These are phyloP conservation scores for Stictonetta naevosa DNA, from an alignment of 2,113 vertebrate genomes.

Conservation along the genomic window DNA sequence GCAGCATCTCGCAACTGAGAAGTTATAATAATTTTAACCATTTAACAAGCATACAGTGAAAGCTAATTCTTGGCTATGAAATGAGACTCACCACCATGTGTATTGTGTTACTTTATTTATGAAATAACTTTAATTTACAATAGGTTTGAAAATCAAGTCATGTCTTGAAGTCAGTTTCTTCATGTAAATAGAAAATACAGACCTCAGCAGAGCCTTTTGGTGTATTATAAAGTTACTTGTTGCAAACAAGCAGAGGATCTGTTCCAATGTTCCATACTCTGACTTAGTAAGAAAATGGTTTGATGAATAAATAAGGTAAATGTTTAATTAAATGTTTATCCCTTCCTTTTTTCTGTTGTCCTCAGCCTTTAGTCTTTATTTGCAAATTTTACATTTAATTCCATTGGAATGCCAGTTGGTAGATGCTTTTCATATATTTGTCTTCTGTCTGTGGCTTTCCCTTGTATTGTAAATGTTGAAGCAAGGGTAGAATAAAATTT, in stretches of 20 bases:
- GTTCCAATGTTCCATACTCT: background rate
- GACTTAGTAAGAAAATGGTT: background rate
- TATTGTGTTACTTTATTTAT: background rate
- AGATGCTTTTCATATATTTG: background rate
- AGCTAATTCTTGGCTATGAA: background rate
- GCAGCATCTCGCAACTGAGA: background rate
- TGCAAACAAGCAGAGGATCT: background rate
- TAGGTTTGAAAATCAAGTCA: background rate
- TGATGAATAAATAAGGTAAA: background rate
- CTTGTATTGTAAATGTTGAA: background rate
- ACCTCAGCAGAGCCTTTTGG: background rate
- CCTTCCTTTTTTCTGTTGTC: background rate
- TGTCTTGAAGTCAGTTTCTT: background rate
- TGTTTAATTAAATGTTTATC: background rate
- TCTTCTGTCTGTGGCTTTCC: background rate
- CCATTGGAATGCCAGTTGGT: background rate
- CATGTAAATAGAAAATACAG: background rate
- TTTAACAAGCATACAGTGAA: background rate
- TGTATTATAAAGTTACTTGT: background rate
- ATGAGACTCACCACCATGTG: background rate
- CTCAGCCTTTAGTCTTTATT: background rate
- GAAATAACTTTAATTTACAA: background rate
- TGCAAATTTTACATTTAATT: background rate
- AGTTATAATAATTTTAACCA: background rate
- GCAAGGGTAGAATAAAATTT: background rate